Conservation (phyloP, 2,113 vertebrate genomes). For the Ciconia stormi region DNA sequence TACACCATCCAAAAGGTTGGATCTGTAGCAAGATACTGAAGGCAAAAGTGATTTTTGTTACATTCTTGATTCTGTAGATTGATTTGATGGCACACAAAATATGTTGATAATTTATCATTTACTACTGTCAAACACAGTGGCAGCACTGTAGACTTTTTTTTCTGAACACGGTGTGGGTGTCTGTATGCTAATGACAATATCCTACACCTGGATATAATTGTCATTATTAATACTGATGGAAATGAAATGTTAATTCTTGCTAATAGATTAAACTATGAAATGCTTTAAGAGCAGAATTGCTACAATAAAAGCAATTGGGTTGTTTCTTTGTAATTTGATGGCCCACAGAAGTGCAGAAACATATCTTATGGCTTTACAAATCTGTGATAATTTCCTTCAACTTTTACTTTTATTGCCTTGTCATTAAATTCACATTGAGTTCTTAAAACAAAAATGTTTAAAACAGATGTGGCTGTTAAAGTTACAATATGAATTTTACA, state of each 20-base stretch:
- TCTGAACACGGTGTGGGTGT: background rate
- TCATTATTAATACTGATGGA: slow-evolving; percentile 31
- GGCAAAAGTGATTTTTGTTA: background rate
- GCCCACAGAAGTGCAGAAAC: slow-evolving; percentile 74
- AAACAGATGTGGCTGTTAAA: slow-evolving; percentile 87
- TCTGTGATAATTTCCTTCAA: slow-evolving; percentile 87
- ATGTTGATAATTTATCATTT: background rate
- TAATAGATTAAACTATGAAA: slow-evolving; percentile 68
- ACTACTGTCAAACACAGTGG: background rate
- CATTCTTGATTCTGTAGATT: background rate
- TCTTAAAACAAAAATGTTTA: slow-evolving; percentile 84
- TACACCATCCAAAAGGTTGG: background rate
- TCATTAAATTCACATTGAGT: slow-evolving; percentile 83
- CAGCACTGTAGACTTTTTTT: background rate
- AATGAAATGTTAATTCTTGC: slow-evolving; percentile 73
- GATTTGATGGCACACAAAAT: background rate
- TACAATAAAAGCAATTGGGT: slow-evolving; percentile 68
- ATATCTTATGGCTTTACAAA: slow-evolving; percentile 81
- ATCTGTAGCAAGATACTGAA: background rate
- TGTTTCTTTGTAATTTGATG: slow-evolving; percentile 80
- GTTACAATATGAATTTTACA: slow-evolving; percentile 85
- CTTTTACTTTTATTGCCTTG: slow-evolving; percentile 79
- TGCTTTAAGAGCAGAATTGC: slow-evolving; percentile 67
- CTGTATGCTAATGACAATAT: background rate
- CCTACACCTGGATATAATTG: background rate